Base-by-base conservation (phyloP, 2,797 vertebrate species). In the Epinephelus coioides region DNA sequence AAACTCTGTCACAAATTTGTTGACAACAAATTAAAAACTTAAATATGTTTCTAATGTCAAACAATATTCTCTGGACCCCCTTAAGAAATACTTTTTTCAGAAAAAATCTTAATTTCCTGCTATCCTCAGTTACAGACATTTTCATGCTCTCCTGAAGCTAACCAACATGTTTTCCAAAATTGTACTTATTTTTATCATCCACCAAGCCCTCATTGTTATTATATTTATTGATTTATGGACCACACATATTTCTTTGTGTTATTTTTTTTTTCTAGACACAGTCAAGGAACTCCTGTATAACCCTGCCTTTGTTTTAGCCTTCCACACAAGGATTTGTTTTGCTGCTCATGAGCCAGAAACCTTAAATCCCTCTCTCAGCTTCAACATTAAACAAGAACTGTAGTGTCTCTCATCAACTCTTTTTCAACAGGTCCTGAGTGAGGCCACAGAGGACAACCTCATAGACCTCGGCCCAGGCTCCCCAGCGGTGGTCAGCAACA, bases 401-500 rank as follows among this genome's bases (percentile, higher is more conserved):
- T 2, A 21, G 10, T 40, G 8, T 19, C 25, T 71, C 21, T 72
- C 34, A 11, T 76, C 23, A 2, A 96, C 60, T 47, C 23, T 46
- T 70, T 44, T 51, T 2, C 72, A 5, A 40, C 93, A 99, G 98
- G 97, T 98, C 5, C 94, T 99, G 88, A 98, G 92, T 3, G 98
- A 99, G 69, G 98, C 98, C 10, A 98, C 97, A 0, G 98, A 99
- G 85, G 98, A 99, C 88, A 99, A 99, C 89, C 95, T 99, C 83
- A 99, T 99, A 86, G 98, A 99, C 90, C 94, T 99, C 54, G 98
- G 98, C 49, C 98, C 98, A 0, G 98, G 98, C 40, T 99, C 98
- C 70, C 98, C 98, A 0, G 98, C 98, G 0, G 98, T 99, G 77
- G 97, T 99, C 91, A 99, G 98, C 92, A 97, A 98, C n/a, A 96